Evolutionary conservation across 2,888 invertebrate species (phyloP), one percentile per base, ranked within the genome.

Genomic region (Malacosoma neustria): DNA sequence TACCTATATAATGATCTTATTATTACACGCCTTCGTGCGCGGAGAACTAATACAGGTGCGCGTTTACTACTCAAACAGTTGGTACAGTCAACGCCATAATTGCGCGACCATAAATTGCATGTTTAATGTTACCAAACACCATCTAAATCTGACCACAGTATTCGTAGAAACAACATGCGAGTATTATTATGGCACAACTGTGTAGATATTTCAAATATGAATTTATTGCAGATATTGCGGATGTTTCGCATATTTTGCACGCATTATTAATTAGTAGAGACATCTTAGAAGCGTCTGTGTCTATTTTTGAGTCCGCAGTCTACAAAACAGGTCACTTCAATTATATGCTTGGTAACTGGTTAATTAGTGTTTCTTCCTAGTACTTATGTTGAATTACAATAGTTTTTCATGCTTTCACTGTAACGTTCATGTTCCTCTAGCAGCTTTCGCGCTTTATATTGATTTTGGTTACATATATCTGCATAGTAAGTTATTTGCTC

Each of bases 1-100:
- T 45, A 48, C 37, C 47, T 51, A 44, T 43, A 46, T 45, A 46
- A 42, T 53, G 55, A 63, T 65, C 54, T 55, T 54, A 47, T 54
- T 58, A 58, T 54, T 41, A 37, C 43, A 42, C 33, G 39, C 33
- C 49, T 40, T 60, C 71, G 71, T 69, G 68, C 43, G 36, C 41
- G 13, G 65, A 43, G 52, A 59, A 45, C 49, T 54, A 64, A 70
- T 57, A 40, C 32, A 13, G 3, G 30, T 22, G 22, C 22, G 22
- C 22, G 9, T 22, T 22, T 22, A 22, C 22, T 22, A 22, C 22
- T 22, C 22, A 22, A 22, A 22, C 22, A 22, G 22, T 22, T 22
- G 22, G 22, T 22, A 22, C 22, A 22, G 22, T 22, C 22, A 4
- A 22, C 22, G 22, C 14, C 13, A 22, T 22, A 7, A 3, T 9